phyloP scores from a whole-genome alignment of 2,113 vertebrate genomes.

The Castor canadensis region DNA sequence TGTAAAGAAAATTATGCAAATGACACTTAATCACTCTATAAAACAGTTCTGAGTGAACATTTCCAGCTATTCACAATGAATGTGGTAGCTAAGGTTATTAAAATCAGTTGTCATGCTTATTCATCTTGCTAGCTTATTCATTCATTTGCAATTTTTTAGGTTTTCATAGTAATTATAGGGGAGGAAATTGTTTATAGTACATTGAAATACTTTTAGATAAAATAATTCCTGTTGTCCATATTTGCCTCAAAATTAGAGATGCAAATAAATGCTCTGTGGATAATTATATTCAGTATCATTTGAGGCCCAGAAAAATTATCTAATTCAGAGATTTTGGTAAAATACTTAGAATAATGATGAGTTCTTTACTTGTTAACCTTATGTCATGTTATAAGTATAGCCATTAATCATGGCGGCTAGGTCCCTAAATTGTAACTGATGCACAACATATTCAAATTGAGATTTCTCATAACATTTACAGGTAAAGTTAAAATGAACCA shows the following conservation, averaged over 20 bases:
- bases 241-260: slow-evolving; percentile 36
- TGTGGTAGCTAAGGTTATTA: slow-evolving; percentile 69
- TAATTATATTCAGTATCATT: slow-evolving; percentile 48
- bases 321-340: slow-evolving; percentile 39
- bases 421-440: neutral
- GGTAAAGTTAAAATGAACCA: slow-evolving; percentile 4
- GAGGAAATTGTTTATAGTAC: slow-evolving; percentile 50
- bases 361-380: neutral
- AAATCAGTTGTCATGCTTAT: slow-evolving; percentile 53
- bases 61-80: slow-evolving; percentile 66
- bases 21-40: slow-evolving; percentile 57
- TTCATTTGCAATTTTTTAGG: slow-evolving; percentile 56
- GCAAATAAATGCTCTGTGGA: slow-evolving; percentile 21
- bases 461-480: neutral
- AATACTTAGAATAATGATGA: neutral
- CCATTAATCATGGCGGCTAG: neutral
- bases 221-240: slow-evolving; percentile 44
- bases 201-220: slow-evolving; percentile 51
- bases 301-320: neutral
- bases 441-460: neutral
- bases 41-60: slow-evolving; percentile 69
- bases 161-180: slow-evolving; percentile 71
- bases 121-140: slow-evolving; percentile 53
- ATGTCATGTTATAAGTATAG: neutral
- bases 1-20: slow-evolving; percentile 70